A percentile compares a stretch with the other conserved stretches of the same genome.
These are phyloP conservation scores for Chaitophorus viminalis DNA, from an alignment of 2,888 invertebrate species.

Conservation along the genomic window DNA sequence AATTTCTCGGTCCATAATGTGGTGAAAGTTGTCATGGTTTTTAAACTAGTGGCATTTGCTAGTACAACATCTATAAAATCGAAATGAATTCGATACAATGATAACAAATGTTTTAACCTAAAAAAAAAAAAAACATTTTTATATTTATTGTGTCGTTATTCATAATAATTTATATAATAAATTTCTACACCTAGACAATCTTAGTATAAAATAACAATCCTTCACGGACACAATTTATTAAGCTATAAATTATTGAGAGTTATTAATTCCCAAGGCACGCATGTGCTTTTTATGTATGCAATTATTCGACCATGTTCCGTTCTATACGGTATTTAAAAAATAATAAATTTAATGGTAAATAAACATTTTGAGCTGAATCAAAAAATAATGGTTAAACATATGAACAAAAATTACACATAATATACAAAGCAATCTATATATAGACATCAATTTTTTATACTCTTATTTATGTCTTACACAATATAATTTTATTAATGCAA, in stretches of 20 bases:
- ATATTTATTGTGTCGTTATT: not conserved
- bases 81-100: constrained; percentile 51
- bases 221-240: not conserved
- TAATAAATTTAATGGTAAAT: too few relatives aligned
- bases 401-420: too few relatives aligned
- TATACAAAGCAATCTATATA: too few relatives aligned
- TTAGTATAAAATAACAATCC: not conserved
- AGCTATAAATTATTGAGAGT: constrained; percentile 7
- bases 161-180: not conserved
- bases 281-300: not conserved
- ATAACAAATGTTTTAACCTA: constrained; percentile 47
- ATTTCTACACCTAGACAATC: not conserved
- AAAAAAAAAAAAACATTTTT: constrained; percentile 15
- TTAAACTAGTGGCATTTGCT: not conserved
- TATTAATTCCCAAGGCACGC: constrained; percentile 20
- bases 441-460: too few relatives aligned
- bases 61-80: constrained; percentile 48
- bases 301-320: not conserved
- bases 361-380: too few relatives aligned
- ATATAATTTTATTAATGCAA: too few relatives aligned
- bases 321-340: not conserved
- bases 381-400: too few relatives aligned
- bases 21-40: constrained; percentile 2
- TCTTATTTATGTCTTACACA: too few relatives aligned
- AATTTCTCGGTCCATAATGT: constrained; percentile 18